Evolutionary conservation across 92 coral and sea anemone genomes (phyloP).

Genomic region (Epizoanthus illoricatus): DNA sequence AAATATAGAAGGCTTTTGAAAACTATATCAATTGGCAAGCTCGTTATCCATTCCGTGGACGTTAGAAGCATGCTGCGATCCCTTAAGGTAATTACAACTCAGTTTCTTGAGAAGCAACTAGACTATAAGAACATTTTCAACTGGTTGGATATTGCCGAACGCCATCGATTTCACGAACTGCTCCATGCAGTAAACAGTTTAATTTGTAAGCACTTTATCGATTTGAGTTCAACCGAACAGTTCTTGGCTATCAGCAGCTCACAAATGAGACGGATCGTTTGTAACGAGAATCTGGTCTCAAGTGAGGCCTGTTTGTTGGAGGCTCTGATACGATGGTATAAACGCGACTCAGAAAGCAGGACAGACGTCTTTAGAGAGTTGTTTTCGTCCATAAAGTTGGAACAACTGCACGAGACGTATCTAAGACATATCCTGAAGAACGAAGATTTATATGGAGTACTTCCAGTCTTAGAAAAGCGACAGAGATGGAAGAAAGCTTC

Average conservation of each 20-base stretch:
- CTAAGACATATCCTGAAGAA: neutral
- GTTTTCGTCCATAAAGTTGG: neutral
- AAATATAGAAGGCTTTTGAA: too few relatives aligned
- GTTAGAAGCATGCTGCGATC: neutral
- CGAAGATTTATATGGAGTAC: neutral
- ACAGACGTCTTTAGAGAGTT: neutral
- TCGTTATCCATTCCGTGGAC: neutral
- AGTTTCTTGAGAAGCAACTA: constrained; percentile 17
- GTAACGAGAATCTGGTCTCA: neutral
- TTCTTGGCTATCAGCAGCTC: neutral
- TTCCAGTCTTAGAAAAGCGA: constrained; percentile 5
- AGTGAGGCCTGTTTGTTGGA: neutral
- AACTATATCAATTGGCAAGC: too few relatives aligned
- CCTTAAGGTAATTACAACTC: constrained; percentile 3
- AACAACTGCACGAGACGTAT: neutral
- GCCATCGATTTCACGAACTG: neutral
- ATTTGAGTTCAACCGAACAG: constrained; percentile 15
- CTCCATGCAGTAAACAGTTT: neutral
- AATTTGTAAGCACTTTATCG: neutral
- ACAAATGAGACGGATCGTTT: constrained; percentile 1
- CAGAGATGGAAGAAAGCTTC: neutral
- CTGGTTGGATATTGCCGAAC: constrained; percentile 11
- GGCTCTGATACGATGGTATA: constrained; percentile 11
- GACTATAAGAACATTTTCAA: neutral
- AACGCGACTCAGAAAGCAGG: neutral